phyloP scores from a whole-genome alignment of 2,797 vertebrate genomes.

The Chelonia mydas region DNA sequence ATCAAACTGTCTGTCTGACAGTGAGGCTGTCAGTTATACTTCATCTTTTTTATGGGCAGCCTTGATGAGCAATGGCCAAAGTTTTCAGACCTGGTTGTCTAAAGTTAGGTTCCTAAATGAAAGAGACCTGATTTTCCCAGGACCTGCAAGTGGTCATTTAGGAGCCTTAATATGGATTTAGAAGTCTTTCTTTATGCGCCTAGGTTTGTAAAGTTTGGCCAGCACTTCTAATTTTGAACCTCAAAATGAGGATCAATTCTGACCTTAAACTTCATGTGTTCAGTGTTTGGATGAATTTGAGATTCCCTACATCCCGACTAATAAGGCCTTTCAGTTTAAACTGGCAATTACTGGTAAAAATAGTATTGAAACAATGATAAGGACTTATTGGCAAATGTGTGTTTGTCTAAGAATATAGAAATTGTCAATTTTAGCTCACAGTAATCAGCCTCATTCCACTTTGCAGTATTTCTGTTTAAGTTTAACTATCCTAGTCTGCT shows the following conservation, averaged over 20 bases:
- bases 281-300: not conserved
- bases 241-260: not conserved
- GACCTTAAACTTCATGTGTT: not conserved
- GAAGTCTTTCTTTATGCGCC: not conserved
- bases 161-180: not conserved
- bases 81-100: slow-evolving; percentile 17
- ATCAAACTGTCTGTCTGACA: not conserved
- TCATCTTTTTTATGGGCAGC: not conserved
- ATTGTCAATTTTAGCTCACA: slow-evolving; percentile 23
- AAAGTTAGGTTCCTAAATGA: not conserved
- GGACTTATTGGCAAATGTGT: not conserved
- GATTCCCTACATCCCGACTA: not conserved
- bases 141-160: not conserved
- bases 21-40: not conserved
- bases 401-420: not conserved
- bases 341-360: slow-evolving; percentile 11
- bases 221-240: not conserved
- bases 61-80: not conserved
- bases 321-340: slow-evolving; percentile 1
- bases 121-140: not conserved
- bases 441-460: not conserved
- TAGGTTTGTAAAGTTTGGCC: not conserved
- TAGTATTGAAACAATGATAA: slow-evolving; percentile 8
- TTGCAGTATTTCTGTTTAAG: slow-evolving; percentile 19
- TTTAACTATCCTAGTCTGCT: not conserved